Base-by-base conservation (phyloP, 2,113 vertebrate species). In the Felis chaus region DNA sequence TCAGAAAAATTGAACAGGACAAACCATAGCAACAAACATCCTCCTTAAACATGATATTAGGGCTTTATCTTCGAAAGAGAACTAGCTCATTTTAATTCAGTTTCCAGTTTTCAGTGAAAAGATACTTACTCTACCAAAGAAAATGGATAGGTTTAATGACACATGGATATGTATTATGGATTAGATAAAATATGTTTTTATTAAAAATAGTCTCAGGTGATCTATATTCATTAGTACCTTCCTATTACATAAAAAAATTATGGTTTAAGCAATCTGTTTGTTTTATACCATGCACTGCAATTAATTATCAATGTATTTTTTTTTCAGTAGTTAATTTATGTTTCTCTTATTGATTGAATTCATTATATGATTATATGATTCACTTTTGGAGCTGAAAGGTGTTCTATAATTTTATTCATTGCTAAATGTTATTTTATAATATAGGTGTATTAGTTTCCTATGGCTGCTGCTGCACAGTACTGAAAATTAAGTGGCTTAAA, bases 121-220 rank as follows among this genome's bases (percentile, higher is more conserved):
- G 13, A 78, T 82, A 87, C 87, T 95, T 81, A 83, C 6, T 78
- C 27, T 92, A 86, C 13, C 79, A 96, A 89, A 95, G 53, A 78
- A 74, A 91, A 84, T 90, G 57, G 9, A 74, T 55, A 23, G 5
- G 5, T 36, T 96, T 93, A 93, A 89, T 74, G 81, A 39, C 39
- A 83, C 23, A 12, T 23, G 81, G 13, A 29, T 80, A 91, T 73
- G 19, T 68, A 76, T 78, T 73, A 84, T 39, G 85, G 78, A 88
- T 23, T 96, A 41, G 31, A 91, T 53, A 87, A 97, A 95, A 55
- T 88, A 73, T 89, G 1, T 50, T 92, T 87, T 86, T 93, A 93
- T 82, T 84, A 66, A 82, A 86, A 91, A 50, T 71, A 21, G 41
- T 88, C 15, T 93, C 48, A 87, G 55, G 31, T 89, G 19, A 50